These are phyloP conservation scores for Troilus luridus DNA, from an alignment of 2,888 invertebrate species.

Conservation along the genomic window DNA sequence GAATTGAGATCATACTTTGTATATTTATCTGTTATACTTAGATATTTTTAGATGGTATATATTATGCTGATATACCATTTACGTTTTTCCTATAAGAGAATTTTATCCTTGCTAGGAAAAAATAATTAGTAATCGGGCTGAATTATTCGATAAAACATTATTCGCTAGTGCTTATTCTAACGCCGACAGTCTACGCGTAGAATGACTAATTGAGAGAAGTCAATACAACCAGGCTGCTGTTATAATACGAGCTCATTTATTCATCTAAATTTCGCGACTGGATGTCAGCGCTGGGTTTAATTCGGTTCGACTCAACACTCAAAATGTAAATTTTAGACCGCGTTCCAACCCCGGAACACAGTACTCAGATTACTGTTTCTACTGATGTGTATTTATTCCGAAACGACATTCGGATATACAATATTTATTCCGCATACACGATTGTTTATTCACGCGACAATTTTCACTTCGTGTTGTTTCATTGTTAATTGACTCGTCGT, in stretches of 20 bases:
- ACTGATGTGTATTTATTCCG: neutral
- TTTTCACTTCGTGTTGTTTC: neutral
- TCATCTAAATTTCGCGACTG: neutral
- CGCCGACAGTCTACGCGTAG: neutral
- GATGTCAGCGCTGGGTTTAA: neutral
- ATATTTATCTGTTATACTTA: too few species aligned
- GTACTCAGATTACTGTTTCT: neutral
- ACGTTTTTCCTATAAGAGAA: too few species aligned
- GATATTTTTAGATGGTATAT: too few species aligned
- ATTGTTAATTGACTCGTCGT: neutral
- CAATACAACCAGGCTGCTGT: neutral
- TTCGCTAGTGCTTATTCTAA: too few species aligned
- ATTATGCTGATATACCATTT: too few species aligned
- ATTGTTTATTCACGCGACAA: neutral
- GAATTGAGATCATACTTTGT: too few species aligned
- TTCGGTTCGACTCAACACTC: neutral
- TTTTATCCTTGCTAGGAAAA: too few species aligned
- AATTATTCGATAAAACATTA: too few species aligned
- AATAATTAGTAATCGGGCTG: too few species aligned
- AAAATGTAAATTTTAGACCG: neutral
- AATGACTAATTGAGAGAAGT: neutral
- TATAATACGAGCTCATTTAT: neutral
- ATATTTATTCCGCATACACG: neutral
- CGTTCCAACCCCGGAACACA: neutral
- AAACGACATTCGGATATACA: neutral